A percentile compares a stretch with the other conserved stretches of the same genome.
These are phyloP conservation scores for Hippolais icterina DNA, from an alignment of 2,113 vertebrate species.

Conservation along the genomic window DNA sequence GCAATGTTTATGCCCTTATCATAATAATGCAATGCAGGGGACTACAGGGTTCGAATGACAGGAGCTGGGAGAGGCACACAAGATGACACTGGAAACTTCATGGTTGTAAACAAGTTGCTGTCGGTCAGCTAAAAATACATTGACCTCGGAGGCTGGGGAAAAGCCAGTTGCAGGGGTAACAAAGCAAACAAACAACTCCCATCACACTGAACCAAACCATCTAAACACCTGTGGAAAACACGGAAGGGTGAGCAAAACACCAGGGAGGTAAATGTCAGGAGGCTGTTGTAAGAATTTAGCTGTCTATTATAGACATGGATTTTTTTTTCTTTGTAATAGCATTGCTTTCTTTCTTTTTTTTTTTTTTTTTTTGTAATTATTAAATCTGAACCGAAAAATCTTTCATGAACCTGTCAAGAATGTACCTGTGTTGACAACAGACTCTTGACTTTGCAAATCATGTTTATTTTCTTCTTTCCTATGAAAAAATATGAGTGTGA, in stretches of 20 bases:
- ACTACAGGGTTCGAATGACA: background rate
- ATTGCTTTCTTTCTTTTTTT: background rate
- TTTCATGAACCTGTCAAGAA: background rate
- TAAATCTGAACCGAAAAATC: background rate
- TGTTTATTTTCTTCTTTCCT: background rate
- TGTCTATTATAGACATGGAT: background rate
- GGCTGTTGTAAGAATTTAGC: background rate
- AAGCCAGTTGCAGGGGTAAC: background rate
- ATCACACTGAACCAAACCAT: background rate
- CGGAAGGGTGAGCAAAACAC: background rate
- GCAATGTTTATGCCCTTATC: background rate
- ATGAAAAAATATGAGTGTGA: background rate
- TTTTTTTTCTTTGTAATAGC: background rate
- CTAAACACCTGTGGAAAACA: background rate
- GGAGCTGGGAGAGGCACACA: rapidly evolving
- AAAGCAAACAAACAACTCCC: background rate
- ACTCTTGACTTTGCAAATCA: background rate
- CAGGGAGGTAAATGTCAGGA: background rate
- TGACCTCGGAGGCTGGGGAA: background rate
- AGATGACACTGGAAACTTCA: background rate
- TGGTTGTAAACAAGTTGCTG: background rate
- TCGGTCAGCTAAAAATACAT: background rate
- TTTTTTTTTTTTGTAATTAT: background rate
- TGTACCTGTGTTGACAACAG: background rate
- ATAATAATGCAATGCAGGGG: background rate